These are phyloP conservation scores for Trichopria drosophilae DNA, from an alignment of 2,888 invertebrate species.

Conservation along the genomic window DNA sequence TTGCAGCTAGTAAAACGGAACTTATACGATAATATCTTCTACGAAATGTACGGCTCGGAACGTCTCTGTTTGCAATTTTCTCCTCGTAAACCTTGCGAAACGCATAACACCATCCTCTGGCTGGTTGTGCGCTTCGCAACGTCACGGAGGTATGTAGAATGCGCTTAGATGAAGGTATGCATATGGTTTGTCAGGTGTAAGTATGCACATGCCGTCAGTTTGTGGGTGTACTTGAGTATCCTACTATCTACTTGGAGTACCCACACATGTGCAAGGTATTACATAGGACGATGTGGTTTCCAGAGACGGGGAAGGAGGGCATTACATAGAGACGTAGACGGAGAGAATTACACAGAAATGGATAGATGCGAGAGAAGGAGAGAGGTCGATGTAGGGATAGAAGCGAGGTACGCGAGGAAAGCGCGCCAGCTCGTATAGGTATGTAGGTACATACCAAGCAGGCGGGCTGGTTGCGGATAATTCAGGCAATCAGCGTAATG, in stretches of 20 bases:
- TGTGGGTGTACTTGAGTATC: too few species aligned
- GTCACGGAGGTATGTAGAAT: constrained; percentile 30
- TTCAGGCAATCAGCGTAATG: constrained; percentile 59
- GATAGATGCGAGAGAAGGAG: constrained; percentile 16
- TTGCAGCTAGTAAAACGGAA: too few species aligned
- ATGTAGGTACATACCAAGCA: constrained; percentile 40
- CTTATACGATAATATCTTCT: constrained; percentile 18
- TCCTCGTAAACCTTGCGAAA: constrained; percentile 35
- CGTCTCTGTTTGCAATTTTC: constrained; percentile 43
- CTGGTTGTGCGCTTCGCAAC: too few species aligned
- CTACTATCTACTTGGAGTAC: too few species aligned
- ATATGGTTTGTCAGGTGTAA: too few species aligned
- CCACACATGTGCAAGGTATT: too few species aligned
- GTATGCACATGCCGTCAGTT: too few species aligned
- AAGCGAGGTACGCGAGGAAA: constrained; percentile 39
- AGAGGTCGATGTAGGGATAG: constrained; percentile 41
- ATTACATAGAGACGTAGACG: too few species aligned
- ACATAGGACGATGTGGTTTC: too few species aligned
- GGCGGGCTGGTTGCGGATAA: constrained; percentile 52
- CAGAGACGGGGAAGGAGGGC: too few species aligned
- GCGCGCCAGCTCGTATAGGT: constrained; percentile 15
- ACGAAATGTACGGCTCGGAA: constrained; percentile 8
- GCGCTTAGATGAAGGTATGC: constrained; percentile 24
- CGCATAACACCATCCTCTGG: constrained; percentile 29
- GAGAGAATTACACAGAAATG: too few species aligned